Evolutionary conservation across 2,797 vertebrate genomes (phyloP), one percentile per base, ranked within the genome.

Genomic region (Kryptopterus vitreolus): DNA sequence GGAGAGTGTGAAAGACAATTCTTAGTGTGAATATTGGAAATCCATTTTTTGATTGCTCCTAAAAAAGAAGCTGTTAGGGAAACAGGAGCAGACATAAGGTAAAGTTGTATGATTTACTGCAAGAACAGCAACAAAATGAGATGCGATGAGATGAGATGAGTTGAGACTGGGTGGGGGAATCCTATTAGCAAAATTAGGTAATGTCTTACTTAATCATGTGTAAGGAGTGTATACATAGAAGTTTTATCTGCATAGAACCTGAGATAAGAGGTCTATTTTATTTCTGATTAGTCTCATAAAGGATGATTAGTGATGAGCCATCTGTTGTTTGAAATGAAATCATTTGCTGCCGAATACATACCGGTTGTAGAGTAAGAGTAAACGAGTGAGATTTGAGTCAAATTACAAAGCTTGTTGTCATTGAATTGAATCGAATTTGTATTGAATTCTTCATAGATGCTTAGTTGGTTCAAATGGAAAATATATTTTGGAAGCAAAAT

Each of bases 181-280:
- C 93, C 91, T 92, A 91, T 94, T 93, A 93, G 87, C 88, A 89
- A 91, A 91, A 89, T 90, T 91, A 91, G 87, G 87, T 78, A 89
- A 85, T 83, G 73, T 66, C 80, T 86, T 87, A 83, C 81, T 88
- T 87, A 91, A 83, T 84, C 84, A 73, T 83, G 81, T 63, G 73
- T 71, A 65, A 50, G 79, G 29, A 63, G 50, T 70, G 58, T 63
- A 59, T 69, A 20, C 35, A 61, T 52, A 76, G 16, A 35, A 78
- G 29, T 46, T 76, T 50, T 73, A n/a, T 77, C 35, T 38, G 8
- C 2, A 35, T 20, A 16, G 26, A 1, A 63, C 71, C 62, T 65
- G 58, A 71, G 24, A 43, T 59, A 15, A 29, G 33, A 65, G 24
- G 20, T 59, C 8, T 55, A 5, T 70, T 29, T 58, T 65, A 46